These are phyloP conservation scores for Caenorhabditis panamensis DNA, from an alignment of 2,888 invertebrate genomes.

Conservation along the genomic window DNA sequence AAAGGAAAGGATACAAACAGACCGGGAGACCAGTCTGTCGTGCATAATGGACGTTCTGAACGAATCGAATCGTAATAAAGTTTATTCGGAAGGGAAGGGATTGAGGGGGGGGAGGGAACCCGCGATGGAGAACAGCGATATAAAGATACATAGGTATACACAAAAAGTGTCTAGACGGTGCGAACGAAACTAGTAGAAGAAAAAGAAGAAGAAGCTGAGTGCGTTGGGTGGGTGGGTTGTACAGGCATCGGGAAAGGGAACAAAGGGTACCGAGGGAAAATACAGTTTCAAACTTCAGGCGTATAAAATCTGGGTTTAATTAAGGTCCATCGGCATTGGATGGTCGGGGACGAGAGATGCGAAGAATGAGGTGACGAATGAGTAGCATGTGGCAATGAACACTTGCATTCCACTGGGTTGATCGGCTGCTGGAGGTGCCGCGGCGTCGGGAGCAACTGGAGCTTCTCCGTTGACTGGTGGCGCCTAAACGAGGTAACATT, in stretches of 20 bases:
- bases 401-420: constrained; percentile 86
- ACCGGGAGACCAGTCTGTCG: constrained; percentile 43
- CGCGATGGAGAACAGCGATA: constrained; percentile 47
- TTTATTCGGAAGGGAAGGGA: constrained; percentile 40
- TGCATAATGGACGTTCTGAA: constrained; percentile 59
- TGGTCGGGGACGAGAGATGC: constrained; percentile 94
- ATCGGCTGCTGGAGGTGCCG: constrained; percentile 7
- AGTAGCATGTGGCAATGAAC: constrained; percentile 86
- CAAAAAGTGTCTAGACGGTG: constrained; percentile 48
- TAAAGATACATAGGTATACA: constrained; percentile 53
- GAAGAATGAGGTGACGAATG: constrained; percentile 93
- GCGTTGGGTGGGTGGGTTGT: constrained; percentile 43
- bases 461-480: constrained; percentile 27
- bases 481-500: constrained; percentile 3
- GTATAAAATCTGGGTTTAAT: constrained; percentile 53
- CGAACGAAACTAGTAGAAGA: constrained; percentile 17
- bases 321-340: constrained; percentile 83
- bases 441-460: not conserved
- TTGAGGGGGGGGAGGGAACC: constrained; percentile 24
- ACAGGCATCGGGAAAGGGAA: constrained; percentile 41
- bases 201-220: constrained; percentile 8
- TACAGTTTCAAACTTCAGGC: constrained; percentile 7
- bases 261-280: constrained; percentile 21
- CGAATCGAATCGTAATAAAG: constrained; percentile 53
- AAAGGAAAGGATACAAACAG: constrained; percentile 18